Evolutionary conservation across 1,140 invertebrate genomes (phyloP).

Genomic region (Zaprionus inermis): DNA sequence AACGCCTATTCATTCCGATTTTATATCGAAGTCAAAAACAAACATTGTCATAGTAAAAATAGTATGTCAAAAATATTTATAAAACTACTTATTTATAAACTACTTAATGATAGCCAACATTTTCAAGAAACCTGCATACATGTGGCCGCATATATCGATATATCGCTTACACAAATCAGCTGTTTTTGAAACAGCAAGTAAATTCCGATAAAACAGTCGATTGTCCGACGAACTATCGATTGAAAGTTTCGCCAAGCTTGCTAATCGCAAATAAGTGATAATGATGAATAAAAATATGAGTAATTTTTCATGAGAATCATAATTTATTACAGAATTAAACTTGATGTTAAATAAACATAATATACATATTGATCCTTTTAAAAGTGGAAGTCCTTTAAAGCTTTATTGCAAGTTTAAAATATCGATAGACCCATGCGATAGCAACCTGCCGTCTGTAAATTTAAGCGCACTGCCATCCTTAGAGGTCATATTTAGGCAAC

Average conservation of each 20-base stretch:
- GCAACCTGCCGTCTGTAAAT: neutral
- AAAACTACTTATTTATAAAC: too few species aligned
- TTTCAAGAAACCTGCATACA: too few species aligned
- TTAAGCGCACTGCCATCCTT: slow-evolving; percentile 38
- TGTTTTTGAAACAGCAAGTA: too few species aligned
- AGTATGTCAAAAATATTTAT: too few species aligned
- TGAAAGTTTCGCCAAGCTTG: neutral
- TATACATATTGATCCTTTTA: neutral
- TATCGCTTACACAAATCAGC: too few species aligned
- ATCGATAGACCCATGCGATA: neutral
- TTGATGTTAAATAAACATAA: neutral
- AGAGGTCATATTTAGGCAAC: slow-evolving; percentile 58
- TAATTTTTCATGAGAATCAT: neutral
- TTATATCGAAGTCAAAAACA: too few species aligned
- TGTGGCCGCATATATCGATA: too few species aligned
- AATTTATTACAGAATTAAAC: neutral
- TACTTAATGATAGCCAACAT: too few species aligned
- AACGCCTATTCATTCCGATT: too few species aligned
- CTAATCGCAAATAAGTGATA: too few species aligned
- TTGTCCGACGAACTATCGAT: neutral
- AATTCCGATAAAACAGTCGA: neutral
- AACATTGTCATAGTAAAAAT: too few species aligned
- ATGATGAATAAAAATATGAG: neutral
- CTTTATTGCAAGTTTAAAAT: neutral
- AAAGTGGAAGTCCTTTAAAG: neutral